Evolutionary conservation across 1,140 invertebrate species (phyloP), one percentile per base, ranked within the genome.

Genomic region (Heliconius hewitsoni): DNA sequence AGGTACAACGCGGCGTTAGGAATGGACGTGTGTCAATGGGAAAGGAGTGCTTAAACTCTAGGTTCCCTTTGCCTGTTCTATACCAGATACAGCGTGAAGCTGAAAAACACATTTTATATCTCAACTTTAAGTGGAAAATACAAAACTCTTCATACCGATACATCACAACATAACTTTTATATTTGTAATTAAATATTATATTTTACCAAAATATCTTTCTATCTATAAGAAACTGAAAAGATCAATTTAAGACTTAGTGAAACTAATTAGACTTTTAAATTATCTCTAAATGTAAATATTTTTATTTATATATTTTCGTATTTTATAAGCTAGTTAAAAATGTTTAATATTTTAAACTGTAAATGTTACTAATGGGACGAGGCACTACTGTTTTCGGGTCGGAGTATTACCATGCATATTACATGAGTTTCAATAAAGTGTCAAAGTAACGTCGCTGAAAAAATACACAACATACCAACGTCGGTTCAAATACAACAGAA

Each of bases 381-480:
- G 9, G 75, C 81, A 76, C 83, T 76, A 70, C 23, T 82, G 80
- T 86, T 81, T 82, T 80, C 71, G 52, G 74, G 73, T 72, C 73
- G 80, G 76, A 76, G 85, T 85, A 89, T 90, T 84, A 89, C 84
- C 87, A 91, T 91, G 89, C 89, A 92, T 92, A 92, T 90, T 92
- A 87, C 90, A 91, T 91, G 91, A 91, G 88, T 81, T 72, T 80
- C 86, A 90, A 92, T 92, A 92, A 90, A 85, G 86, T 91, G 90
- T 87, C 87, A 89, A 92, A 90, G 85, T 90, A 87, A 81, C 83
- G 82, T 76, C 77, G 80, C 83, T 82, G 79, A 79, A 86, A 86
- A 84, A 86, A 80, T 82, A 85, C 76, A 81, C 82, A 74, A 81
- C 81, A 77, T 83, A 83, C 77, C 72, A 71, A 73, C 80, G 77